Evolutionary conservation across 1,140 invertebrate genomes (phyloP), one percentile per base, ranked within the genome.

Genomic region (Cecropterus lyciades): DNA sequence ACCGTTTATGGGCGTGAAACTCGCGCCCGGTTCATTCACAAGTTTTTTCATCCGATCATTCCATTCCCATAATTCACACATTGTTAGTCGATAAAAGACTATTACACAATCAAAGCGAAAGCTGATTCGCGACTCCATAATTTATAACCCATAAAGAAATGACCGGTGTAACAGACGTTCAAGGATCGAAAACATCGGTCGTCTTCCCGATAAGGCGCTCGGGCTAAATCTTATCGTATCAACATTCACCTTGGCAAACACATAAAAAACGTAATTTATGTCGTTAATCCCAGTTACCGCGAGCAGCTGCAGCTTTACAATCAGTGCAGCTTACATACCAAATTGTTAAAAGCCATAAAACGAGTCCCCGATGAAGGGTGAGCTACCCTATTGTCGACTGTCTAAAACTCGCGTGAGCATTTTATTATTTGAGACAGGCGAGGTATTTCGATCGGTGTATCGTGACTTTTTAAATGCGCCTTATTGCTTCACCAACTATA

Each of bases 261-360:
- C 63, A 75, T 73, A 76, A 79, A 82, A 81, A 77, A 65, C 24
- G 59, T 72, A 69, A 80, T 79, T 80, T 82, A 82, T 78, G 72
- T 80, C 71, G 79, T 82, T 89, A 91, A 89, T 87, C 87, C 76
- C 65, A 64, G 76, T 79, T 71, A 84, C 69, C 70, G 57, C 68
- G 71, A 80, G 83, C 87, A 92, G 89, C 89, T 89, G 89, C 84
- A 64, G 63, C 64, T 60, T 66, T 74, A 87, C 88, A 92, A 92
- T 92, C 89, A 86, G 73, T 87, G 87, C 83, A 89, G 86, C 87
- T 89, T 89, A 87, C 73, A 77, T 69, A 57, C 79, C 80, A 84
- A 92, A 89, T 90, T 89, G 89, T 92, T 88, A 90, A 92, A 92
- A 89, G 83, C 85, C 81, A 83, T 92, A 90, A 92, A 90, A 90